phyloP scores from a whole-genome alignment of 1,140 invertebrate genomes.

The Hylyphantes graminicola region DNA sequence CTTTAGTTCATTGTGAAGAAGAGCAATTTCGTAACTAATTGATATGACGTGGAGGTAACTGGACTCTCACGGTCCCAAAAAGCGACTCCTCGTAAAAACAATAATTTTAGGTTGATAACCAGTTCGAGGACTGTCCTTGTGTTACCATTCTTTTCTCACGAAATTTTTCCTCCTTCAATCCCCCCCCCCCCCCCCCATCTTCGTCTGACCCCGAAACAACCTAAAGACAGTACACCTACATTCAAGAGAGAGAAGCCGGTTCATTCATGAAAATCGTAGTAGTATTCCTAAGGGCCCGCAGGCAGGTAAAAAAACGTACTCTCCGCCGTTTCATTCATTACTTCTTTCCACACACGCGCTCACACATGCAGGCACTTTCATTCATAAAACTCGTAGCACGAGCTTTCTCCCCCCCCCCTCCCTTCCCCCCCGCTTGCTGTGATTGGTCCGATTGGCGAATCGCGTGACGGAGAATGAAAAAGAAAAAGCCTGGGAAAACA shows the following conservation, averaged over 20 bases:
- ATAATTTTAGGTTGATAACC: no score
- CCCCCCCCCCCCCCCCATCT: no score
- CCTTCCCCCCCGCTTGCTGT: slow-evolving; percentile 1
- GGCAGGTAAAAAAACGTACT: slow-evolving; percentile 60
- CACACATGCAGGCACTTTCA: slow-evolving; percentile 50
- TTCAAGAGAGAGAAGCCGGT: slow-evolving; percentile 20
- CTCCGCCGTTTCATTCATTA: slow-evolving; percentile 35
- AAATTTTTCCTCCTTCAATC: slow-evolving; percentile 14
- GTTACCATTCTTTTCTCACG: slow-evolving; percentile 51
- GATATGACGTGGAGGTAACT: no score
- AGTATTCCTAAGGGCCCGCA: slow-evolving; percentile 35
- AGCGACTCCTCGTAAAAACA: no score
- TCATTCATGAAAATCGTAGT: slow-evolving; percentile 60
- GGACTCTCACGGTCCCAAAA: no score
- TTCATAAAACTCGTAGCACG: slow-evolving; percentile 51
- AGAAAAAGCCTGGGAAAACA: slow-evolving; percentile 55
- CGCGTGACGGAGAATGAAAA: slow-evolving; percentile 55
- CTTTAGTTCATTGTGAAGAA: no score
- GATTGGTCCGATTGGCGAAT: slow-evolving; percentile 41
- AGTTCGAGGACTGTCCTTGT: slow-evolving; percentile 34
- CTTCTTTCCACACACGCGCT: slow-evolving; percentile 49
- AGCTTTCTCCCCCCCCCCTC: no score
- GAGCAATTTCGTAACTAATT: no score
- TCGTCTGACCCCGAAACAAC: slow-evolving; percentile 50
- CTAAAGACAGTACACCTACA: slow-evolving; percentile 44